Conservation (phyloP, 2,888 invertebrate species). For the Limnephilus lunatus region DNA sequence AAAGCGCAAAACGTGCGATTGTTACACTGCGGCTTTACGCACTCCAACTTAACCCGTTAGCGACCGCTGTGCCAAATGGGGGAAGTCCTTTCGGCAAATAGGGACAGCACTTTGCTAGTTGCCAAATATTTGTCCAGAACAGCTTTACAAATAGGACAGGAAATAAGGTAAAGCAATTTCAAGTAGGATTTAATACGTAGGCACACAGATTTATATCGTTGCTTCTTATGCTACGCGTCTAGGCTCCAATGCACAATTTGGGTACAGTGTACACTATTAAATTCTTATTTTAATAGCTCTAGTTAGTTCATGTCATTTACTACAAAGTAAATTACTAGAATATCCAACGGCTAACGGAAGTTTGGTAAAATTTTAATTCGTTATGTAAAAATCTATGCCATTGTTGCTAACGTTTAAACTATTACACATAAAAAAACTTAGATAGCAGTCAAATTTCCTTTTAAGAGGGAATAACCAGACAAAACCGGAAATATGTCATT, state of each 20-base stretch:
- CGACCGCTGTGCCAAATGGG: background rate
- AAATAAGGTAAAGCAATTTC: conserved; percentile 34
- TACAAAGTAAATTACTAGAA: too few relatives aligned
- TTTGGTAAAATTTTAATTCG: too few relatives aligned
- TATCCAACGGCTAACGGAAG: too few relatives aligned
- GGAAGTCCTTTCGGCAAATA: conserved; percentile 15
- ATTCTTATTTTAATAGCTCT: too few relatives aligned
- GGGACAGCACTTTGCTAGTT: conserved; percentile 36
- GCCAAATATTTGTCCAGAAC: conserved; percentile 46
- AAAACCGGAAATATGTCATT: too few relatives aligned
- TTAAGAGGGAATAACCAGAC: too few relatives aligned
- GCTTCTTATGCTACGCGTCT: background rate
- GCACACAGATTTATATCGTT: conserved; percentile 11
- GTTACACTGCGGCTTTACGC: background rate
- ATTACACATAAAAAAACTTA: too few relatives aligned
- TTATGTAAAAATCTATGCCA: too few relatives aligned
- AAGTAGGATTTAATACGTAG: conserved; percentile 4
- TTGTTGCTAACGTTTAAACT: too few relatives aligned
- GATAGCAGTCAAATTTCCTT: too few relatives aligned
- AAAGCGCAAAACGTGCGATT: background rate
- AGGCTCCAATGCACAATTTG: background rate
- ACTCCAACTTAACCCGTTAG: conserved; percentile 16
- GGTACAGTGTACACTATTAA: background rate
- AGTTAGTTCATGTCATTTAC: too few relatives aligned
- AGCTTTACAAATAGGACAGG: conserved; percentile 41